These are phyloP conservation scores for Tupaia chinensis DNA, from an alignment of 2,113 vertebrate genomes.

Conservation along the genomic window DNA sequence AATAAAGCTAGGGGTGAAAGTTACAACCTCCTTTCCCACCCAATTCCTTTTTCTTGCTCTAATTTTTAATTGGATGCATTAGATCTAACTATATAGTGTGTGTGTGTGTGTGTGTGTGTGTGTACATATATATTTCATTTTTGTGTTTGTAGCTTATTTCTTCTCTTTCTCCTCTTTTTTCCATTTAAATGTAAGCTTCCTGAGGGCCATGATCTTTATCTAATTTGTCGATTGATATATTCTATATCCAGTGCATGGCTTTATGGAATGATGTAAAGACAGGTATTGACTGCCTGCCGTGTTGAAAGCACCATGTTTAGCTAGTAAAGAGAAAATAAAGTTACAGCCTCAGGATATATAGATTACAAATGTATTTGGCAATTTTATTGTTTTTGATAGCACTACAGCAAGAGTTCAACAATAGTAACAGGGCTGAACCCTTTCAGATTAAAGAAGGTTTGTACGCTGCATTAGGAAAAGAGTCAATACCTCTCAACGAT, in stretches of 20 bases:
- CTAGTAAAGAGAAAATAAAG: background rate
- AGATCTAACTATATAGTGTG: too few relatives aligned
- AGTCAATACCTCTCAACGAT: background rate
- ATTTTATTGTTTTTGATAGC: background rate
- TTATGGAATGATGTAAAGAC: background rate
- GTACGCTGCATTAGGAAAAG: background rate
- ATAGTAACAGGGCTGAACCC: background rate
- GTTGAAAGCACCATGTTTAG: background rate
- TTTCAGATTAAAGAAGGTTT: slow-evolving; percentile 9
- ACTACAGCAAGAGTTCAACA: background rate
- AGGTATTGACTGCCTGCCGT: background rate
- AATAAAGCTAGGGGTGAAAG: background rate
- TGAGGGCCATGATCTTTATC: background rate
- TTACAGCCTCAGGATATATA: background rate
- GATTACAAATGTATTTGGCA: background rate
- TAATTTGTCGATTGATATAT: background rate
- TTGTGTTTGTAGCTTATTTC: background rate
- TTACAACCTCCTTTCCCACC: rapidly evolving
- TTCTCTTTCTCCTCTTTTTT: background rate
- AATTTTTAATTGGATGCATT: background rate
- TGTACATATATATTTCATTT: background rate
- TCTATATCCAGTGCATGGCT: background rate
- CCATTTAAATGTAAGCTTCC: background rate
- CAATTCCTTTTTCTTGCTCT: background rate
- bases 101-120: too few relatives aligned